Evolutionary conservation across 1,140 invertebrate genomes (phyloP).

Genomic region (Episyrphus balteatus): DNA sequence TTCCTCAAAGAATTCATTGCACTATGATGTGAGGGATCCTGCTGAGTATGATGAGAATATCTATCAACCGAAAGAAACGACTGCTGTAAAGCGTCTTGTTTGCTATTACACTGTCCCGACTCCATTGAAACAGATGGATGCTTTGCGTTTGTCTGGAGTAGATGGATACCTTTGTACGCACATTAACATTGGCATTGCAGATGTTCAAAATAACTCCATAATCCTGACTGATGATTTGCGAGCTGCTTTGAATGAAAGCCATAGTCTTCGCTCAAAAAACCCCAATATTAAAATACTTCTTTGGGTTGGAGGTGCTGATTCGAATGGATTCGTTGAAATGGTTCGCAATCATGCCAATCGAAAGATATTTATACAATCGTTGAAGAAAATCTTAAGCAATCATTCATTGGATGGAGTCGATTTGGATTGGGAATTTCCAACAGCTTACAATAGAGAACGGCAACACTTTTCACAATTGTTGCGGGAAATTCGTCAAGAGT

Average conservation of each 20-base stretch:
- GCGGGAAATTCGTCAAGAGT: constrained; percentile 54
- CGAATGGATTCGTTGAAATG: constrained; percentile 57
- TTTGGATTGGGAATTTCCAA: constrained; percentile 82
- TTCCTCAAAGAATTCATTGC: not conserved
- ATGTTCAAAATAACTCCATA: constrained; percentile 51
- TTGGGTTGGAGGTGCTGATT: constrained; percentile 58
- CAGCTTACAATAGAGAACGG: constrained; percentile 45
- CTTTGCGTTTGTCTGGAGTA: constrained; percentile 45
- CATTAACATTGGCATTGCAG: constrained; percentile 64
- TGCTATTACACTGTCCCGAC: constrained; percentile 54
- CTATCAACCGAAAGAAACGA: not conserved
- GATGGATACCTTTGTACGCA: constrained; percentile 67
- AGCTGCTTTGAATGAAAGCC: constrained; percentile 42
- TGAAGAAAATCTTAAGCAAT: constrained; percentile 47
- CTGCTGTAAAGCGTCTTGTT: constrained; percentile 34
- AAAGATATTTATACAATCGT: constrained; percentile 58
- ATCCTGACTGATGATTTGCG: constrained; percentile 35
- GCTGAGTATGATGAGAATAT: not conserved
- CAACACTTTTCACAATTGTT: constrained; percentile 63
- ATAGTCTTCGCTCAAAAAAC: constrained; percentile 50
- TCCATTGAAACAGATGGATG: constrained; percentile 19
- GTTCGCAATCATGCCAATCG: constrained; percentile 53
- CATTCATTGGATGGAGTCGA: constrained; percentile 69
- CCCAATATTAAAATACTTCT: constrained; percentile 64
- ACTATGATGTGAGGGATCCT: not conserved